Base-by-base conservation (phyloP, 2,888 invertebrate species). In the Rotaria magnacalcarata region DNA sequence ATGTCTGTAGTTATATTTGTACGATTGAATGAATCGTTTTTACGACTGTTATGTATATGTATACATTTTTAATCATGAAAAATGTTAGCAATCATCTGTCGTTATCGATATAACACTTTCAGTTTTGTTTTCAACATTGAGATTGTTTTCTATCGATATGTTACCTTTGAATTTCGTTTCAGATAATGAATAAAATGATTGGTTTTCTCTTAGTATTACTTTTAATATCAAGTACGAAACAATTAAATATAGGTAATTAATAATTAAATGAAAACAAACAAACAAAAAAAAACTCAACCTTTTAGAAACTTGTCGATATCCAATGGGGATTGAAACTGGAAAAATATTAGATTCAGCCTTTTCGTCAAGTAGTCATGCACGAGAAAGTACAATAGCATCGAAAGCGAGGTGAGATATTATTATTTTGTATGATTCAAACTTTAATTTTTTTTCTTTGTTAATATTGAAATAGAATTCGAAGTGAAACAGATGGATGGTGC, bases 401-500 rank as follows among this genome's bases (percentile, higher is more conserved):
- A 67, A 34, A 96, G 96, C 95, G 92, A 93, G 94, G 85, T 87
- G 19, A 54, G 52, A 16, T 85, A 87, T 50, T 8, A 50, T 50
- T 50, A 87, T 50, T 50, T 50, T 50, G 14, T 50, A 34, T 52
- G 14, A 21, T 67, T 85, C 4, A 80, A 50, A 27, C 14, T 50
- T n/a, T 74, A 43, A 52, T 6, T 86, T 74, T 14, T 56, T 19
- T 14, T 16, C 67, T 84, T 50, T 34, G 34, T 34, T 34, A 34
- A 14, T 34, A 87, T 88, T 87, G 87, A 90, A 92, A 52, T 93
- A 96, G 96, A 91, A 92, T 96, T 88, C 94, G 94, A 88, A 94
- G 94, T 89, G 96, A 96, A 90, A 93, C 93, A 88, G 93, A 94
- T 89, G 95, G 96, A 24, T 96, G 96, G 96, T 96, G 96, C 92